phyloP scores from a whole-genome alignment of 1,140 invertebrate genomes.

The Drosophila elegans region DNA sequence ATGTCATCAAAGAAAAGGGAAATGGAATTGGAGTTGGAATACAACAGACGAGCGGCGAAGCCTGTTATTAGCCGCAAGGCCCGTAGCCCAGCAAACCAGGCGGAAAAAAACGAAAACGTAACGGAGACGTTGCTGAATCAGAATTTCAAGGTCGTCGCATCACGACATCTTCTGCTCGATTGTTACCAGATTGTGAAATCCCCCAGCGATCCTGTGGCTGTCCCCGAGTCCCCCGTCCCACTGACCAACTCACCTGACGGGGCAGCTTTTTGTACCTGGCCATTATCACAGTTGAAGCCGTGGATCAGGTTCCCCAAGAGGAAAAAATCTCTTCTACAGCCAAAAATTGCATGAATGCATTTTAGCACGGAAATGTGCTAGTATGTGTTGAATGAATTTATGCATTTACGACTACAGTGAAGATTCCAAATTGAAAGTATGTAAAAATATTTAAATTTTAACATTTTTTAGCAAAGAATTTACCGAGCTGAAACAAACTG shows the following conservation, averaged over 20 bases:
- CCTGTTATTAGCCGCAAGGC: conserved; percentile 43
- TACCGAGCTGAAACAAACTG: no score
- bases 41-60: conserved; percentile 19
- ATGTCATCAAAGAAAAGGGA: conserved; percentile 66
- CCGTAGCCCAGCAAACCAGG: conserved; percentile 35
- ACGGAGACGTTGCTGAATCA: conserved; percentile 48
- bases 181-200: conserved; percentile 57
- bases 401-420: conserved; percentile 14
- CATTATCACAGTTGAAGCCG: conserved; percentile 38
- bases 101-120: conserved; percentile 48
- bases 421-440: not conserved
- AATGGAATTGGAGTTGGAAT: conserved; percentile 19
- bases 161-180: conserved; percentile 16
- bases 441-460: no score
- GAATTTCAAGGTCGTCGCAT: conserved; percentile 58
- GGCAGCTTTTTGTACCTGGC: conserved; percentile 62
- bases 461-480: no score
- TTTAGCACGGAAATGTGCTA: conserved; percentile 22
- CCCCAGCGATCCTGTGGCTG: conserved; percentile 46
- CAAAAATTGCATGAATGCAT: conserved; percentile 59
- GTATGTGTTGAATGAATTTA: conserved; percentile 8
- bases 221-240: not conserved
- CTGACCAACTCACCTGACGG: conserved; percentile 53
- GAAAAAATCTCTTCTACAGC: conserved; percentile 46
- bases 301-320: conserved; percentile 65